phyloP scores from a whole-genome alignment of 1,140 invertebrate genomes.

The Pteromalus puparum region DNA sequence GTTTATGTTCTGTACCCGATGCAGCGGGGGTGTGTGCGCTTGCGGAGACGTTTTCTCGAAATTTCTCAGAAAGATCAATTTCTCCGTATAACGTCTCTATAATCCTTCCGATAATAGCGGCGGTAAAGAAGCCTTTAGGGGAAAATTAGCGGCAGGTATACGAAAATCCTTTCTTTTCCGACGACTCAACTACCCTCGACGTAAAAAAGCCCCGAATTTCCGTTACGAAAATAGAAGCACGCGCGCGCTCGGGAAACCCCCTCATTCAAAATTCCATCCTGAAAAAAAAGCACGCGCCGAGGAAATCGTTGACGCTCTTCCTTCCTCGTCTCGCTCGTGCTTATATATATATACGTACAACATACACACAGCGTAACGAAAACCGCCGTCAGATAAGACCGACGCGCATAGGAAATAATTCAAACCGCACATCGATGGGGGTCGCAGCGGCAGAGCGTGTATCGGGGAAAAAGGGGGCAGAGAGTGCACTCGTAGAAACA shows the following conservation, averaged over 20 bases:
- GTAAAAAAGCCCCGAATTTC: slow-evolving; percentile 1
- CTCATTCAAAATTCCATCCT: not conserved
- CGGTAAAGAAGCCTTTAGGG: not conserved
- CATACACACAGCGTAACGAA: not conserved
- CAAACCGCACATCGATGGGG: slow-evolving; percentile 19
- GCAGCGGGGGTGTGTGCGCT: not conserved
- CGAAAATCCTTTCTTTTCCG: not conserved
- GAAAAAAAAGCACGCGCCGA: not conserved
- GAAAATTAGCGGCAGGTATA: not conserved
- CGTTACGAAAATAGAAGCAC: slow-evolving; percentile 1
- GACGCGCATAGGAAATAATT: not conserved
- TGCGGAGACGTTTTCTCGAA: not conserved
- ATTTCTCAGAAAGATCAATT: too few relatives aligned
- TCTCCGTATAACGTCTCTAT: not conserved
- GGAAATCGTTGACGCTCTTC: not conserved
- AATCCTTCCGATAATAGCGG: not conserved
- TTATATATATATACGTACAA: not conserved
- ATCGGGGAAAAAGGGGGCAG: not conserved
- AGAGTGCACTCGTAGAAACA: slow-evolving; percentile 9
- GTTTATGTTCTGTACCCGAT: not conserved
- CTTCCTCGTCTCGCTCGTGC: too few relatives aligned
- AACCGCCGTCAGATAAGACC: slow-evolving; percentile 20
- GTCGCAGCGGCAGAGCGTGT: not conserved
- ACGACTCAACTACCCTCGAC: not conserved
- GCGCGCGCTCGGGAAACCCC: not conserved